These are phyloP conservation scores for Cremastinae sp. DNA, from an alignment of 2,888 invertebrate species.

Conservation along the genomic window DNA sequence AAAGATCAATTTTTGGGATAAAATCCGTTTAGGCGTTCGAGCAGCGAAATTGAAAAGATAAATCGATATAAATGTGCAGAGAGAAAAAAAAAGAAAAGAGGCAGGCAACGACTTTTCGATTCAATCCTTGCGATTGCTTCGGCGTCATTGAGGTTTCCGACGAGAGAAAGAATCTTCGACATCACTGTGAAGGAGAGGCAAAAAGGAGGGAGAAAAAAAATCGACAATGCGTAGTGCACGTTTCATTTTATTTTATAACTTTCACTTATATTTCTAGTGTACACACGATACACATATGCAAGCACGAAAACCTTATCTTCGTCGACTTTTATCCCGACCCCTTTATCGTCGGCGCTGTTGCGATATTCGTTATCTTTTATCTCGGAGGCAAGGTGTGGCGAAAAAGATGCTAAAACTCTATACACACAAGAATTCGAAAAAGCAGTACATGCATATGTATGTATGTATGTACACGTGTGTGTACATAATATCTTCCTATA, in stretches of 20 bases:
- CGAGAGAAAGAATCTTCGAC: conserved; percentile 27
- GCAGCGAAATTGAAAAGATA: too few relatives aligned
- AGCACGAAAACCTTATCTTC: conserved; percentile 38
- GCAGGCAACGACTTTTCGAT: conserved; percentile 4
- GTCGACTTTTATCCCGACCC: conserved; percentile 38
- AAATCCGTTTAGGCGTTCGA: too few relatives aligned
- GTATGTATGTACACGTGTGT: background rate
- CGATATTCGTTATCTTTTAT: conserved; percentile 55
- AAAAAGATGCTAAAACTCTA: conserved; percentile 1
- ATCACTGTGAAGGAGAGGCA: conserved; percentile 3
- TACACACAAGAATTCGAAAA: background rate
- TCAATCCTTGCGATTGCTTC: conserved; percentile 15
- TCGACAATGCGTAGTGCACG: conserved; percentile 23
- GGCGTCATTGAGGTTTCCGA: background rate
- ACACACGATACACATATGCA: background rate
- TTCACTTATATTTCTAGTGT: conserved; percentile 38
- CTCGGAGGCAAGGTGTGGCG: conserved; percentile 19
- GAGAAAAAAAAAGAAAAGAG: too few relatives aligned
- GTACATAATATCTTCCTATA: too few relatives aligned
- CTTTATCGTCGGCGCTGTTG: conserved; percentile 26
- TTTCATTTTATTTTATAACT: conserved; percentile 51
- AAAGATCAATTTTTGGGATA: too few relatives aligned
- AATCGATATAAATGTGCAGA: too few relatives aligned
- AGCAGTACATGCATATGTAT: background rate
- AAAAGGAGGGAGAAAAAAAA: conserved; percentile 9